phyloP scores from a whole-genome alignment of 2,797 vertebrate species.

The Chaunax sp. region DNA sequence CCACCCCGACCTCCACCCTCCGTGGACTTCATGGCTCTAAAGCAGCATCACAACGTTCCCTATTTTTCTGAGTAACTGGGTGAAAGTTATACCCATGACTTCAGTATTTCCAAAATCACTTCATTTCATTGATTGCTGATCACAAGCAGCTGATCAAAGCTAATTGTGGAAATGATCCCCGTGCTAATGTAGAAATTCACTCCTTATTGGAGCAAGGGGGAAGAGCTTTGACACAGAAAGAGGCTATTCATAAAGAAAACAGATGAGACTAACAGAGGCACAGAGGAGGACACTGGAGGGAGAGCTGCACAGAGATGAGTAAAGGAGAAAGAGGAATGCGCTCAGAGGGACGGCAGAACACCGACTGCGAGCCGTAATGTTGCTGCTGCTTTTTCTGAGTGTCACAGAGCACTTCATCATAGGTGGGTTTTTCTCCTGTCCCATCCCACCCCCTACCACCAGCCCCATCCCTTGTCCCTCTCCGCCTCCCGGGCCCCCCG shows the following conservation, averaged over 20 bases:
- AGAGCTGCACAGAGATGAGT: slow-evolving; percentile 50
- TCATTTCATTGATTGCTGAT: slow-evolving; percentile 7
- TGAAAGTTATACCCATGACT: background rate
- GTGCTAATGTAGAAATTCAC: slow-evolving; percentile 38
- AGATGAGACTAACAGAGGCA: slow-evolving; percentile 31
- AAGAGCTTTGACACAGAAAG: slow-evolving; percentile 32
- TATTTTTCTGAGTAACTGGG: background rate
- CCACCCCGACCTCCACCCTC: background rate
- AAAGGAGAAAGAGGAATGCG: slow-evolving; percentile 56
- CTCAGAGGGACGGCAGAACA: slow-evolving; percentile 64
- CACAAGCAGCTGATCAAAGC: slow-evolving; percentile 36
- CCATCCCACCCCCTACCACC: slow-evolving; percentile 67
- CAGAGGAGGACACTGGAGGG: slow-evolving; percentile 50
- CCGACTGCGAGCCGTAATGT: slow-evolving; percentile 76
- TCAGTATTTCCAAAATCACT: slow-evolving; percentile 5
- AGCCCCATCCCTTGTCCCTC: slow-evolving; percentile 79
- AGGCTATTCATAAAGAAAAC: slow-evolving; percentile 44
- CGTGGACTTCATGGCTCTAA: background rate
- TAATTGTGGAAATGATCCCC: slow-evolving; percentile 59
- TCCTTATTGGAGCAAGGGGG: slow-evolving; percentile 20
- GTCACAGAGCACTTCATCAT: slow-evolving; percentile 91
- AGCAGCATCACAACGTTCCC: background rate
- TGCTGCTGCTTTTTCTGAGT: slow-evolving; percentile 70
- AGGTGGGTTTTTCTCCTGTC: slow-evolving; percentile 83
- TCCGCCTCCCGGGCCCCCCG: slow-evolving; percentile 79